Evolutionary conservation across 2,113 vertebrate species (phyloP).

Genomic region (Saiga tatarica): DNA sequence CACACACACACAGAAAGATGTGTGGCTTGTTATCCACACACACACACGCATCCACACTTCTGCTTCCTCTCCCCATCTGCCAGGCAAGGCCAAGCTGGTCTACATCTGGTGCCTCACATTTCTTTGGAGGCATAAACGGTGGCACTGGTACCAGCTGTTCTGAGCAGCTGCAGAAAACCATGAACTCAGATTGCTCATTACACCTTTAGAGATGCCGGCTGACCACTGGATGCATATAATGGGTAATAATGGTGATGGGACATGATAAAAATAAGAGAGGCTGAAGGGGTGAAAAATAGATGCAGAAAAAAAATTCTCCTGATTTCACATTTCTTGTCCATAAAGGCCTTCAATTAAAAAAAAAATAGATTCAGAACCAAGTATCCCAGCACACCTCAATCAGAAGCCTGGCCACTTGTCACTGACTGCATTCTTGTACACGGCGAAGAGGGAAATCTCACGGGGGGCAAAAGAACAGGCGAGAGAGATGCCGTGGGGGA

Average conservation of each 20-base stretch:
- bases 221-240: slow-evolving; percentile 67
- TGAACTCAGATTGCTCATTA: slow-evolving; percentile 76
- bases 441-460: background rate
- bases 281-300: slow-evolving; percentile 39
- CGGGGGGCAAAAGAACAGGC: slow-evolving; percentile 19
- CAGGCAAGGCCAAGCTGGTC: slow-evolving; percentile 40
- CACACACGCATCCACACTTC: background rate
- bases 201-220: slow-evolving; percentile 70
- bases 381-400: background rate
- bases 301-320: background rate
- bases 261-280: slow-evolving; percentile 43
- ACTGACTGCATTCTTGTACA: background rate
- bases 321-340: background rate
- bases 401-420: background rate
- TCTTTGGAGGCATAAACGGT: slow-evolving; percentile 56
- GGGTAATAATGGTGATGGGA: slow-evolving; percentile 53
- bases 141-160: slow-evolving; percentile 64
- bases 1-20: too few relatives aligned
- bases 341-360: background rate
- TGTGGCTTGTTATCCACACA: background rate
- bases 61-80: background rate
- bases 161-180: slow-evolving; percentile 75
- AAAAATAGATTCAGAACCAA: background rate
- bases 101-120: slow-evolving; percentile 57
- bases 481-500: slow-evolving; percentile 30